Evolutionary conservation across 64 coral and sea anemone species (phyloP).

Genomic region (Pocillopora damicornis): DNA sequence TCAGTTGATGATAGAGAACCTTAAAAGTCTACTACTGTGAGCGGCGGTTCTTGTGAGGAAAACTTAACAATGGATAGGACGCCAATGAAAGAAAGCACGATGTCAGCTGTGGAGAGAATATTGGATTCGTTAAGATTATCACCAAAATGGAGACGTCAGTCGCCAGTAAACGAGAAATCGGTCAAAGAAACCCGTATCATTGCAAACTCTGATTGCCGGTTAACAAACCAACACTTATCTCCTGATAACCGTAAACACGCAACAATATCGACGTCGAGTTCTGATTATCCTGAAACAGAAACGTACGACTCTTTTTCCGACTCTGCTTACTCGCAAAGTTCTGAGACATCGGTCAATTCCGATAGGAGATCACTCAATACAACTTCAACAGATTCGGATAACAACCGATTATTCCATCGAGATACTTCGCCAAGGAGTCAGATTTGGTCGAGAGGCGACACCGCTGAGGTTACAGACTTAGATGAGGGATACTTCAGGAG

Average conservation of each 20-base stretch:
- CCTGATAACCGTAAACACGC: conserved; percentile 14
- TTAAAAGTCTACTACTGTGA: neutral
- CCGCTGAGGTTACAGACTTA: conserved; percentile 37
- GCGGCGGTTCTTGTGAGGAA: neutral
- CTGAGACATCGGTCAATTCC: conserved; percentile 48
- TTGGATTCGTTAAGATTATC: conserved; percentile 34
- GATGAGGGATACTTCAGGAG: conserved; percentile 73
- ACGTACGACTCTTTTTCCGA: conserved; percentile 63
- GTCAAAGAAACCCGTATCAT: neutral
- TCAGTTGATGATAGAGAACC: neutral
- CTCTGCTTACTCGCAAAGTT: conserved; percentile 62
- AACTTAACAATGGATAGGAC: neutral
- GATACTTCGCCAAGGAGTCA: conserved; percentile 4
- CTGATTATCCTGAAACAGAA: conserved; percentile 4
- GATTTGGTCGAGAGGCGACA: conserved; percentile 1
- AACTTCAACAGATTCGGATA: conserved; percentile 76
- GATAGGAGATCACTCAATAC: conserved; percentile 71
- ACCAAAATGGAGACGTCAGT: neutral
- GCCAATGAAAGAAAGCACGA: neutral
- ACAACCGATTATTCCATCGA: conserved; percentile 66
- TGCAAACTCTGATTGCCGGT: neutral
- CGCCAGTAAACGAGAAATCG: neutral
- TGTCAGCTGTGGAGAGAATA: conserved; percentile 3
- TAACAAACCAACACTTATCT: conserved; percentile 25
- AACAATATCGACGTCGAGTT: conserved; percentile 22